Base-by-base conservation (phyloP, 2,113 vertebrate genomes). In the Stegastes partitus region DNA sequence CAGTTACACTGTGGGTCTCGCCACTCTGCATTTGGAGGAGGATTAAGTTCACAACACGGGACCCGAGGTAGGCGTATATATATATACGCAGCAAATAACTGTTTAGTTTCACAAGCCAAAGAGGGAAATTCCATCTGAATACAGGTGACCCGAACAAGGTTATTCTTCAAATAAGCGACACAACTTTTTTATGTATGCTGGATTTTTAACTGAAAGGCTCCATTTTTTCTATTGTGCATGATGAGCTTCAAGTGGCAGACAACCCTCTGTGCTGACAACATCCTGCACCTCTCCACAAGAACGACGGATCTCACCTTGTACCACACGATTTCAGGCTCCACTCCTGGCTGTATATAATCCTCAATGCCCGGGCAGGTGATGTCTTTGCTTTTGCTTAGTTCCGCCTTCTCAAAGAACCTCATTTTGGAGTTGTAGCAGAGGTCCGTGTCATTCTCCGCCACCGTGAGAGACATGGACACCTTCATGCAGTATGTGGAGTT, bases 401-500 rank as follows among this genome's bases (percentile, higher is more conserved):
- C 98, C 28, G 98, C 98, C 94, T 98, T 99, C 93, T 99, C 97
- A 90, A 96, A 96, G 83, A 97, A 97, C 90, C 97, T 98, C 98
- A 99, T 98, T 89, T 97, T 98, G 91, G 97, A 97, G 94, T 98
- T 99, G 95, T 97, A 99, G 94, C 98, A 99, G 77, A 98, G 95
- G 91, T 97, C 97, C 2, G 97, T 98, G 91, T 99, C 97, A 66
- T 99, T 99, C 94, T 99, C 97, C 9, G 97, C 97, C 90, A 99
- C 98, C 0, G 94, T 96, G 89, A 99, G 94, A 0, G 97, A 96
- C 95, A 99, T 99, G 90, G 98, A 99, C 84, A 99, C 98, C 93
- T 99, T 99, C 98, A 99, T 99, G 94, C 98, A 99, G 83, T 99
- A 99, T 3, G 98, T 98, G 69, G 98, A 98, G 90, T 99, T 99